Evolutionary conservation across 2,797 vertebrate genomes (phyloP), one percentile per base, ranked within the genome.

Genomic region (Pitangus sulphuratus): DNA sequence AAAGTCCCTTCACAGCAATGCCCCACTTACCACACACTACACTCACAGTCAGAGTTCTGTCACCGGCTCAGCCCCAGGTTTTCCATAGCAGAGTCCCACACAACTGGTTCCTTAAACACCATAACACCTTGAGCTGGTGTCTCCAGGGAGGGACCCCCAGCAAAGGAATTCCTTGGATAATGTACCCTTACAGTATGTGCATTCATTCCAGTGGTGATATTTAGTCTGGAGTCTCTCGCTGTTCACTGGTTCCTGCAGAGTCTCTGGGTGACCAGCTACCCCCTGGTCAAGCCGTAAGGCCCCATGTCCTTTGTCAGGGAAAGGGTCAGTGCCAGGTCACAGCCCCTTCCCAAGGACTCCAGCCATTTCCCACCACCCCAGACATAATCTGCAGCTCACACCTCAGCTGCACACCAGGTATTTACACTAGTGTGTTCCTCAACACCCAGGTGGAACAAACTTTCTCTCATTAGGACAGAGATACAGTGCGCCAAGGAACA

Each of bases 231-330:
- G 31, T 64, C 21, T 64, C 61, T 75, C 16, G 35, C 40, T 37
- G 3, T 15, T n/a, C 35, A 6, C 15, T 37, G 48, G 15, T 47
- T 75, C 21, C 33, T 44, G 20, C 40, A 62, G 28, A 61, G 60
- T 31, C 60, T 62, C 30, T n/a, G 40, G 20, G 20, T 62, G 40
- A 62, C 15, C 40, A n/a, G 30, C 39, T 20, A 20, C 12, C 13
- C 58, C 37, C 58, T 25, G 12, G 24, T 9, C 54, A 6, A 8
- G 6, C 7, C 40, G 15, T 26, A 35, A 7, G 7, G 15, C 26
- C 17, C 30, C 11, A 5, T 0, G 1, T 4, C 10, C 9, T 35
- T 13, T 42, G 17, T 22, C 20, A 42, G 60, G 69, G 31, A 11
- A 54, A 31, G 21, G 10, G 15, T 48, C 35, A 68, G 21, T 22